These are phyloP conservation scores for Mactromeris polynyma DNA, from an alignment of 2,888 invertebrate species.

Conservation along the genomic window DNA sequence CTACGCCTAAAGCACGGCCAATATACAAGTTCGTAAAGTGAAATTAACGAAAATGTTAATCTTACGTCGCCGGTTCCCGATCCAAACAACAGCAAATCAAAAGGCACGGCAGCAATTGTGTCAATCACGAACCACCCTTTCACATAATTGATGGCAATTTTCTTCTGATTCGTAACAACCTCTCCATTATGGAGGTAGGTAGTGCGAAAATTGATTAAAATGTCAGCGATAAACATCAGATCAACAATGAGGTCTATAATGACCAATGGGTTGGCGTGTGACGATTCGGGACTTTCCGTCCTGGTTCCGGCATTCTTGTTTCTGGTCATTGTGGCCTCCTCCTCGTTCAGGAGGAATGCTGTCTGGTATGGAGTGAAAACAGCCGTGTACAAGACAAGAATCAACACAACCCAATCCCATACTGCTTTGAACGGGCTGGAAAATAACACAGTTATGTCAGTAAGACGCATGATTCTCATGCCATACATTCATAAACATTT, in stretches of 20 bases:
- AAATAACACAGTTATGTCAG: background rate
- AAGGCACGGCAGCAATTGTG: slow-evolving; percentile 98
- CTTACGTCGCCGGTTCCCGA: slow-evolving; percentile 87
- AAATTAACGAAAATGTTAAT: background rate
- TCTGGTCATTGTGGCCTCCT: slow-evolving; percentile 81
- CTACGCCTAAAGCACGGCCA: no score
- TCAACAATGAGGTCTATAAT: slow-evolving; percentile 87
- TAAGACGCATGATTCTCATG: background rate
- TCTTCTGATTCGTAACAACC: slow-evolving; percentile 85
- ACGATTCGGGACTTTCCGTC: slow-evolving; percentile 81
- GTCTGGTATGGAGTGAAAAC: slow-evolving; percentile 86
- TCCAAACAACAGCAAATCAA: slow-evolving; percentile 94
- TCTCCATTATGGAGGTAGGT: slow-evolving; percentile 87
- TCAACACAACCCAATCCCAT: slow-evolving; percentile 87
- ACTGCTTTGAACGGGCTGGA: slow-evolving; percentile 86
- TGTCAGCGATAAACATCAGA: slow-evolving; percentile 87
- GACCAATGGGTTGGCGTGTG: slow-evolving; percentile 85
- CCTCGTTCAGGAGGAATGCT: slow-evolving; percentile 86
- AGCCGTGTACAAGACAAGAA: slow-evolving; percentile 86
- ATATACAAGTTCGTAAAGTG: background rate
- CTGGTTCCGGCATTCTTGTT: slow-evolving; percentile 82
- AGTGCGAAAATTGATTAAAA: slow-evolving; percentile 87
- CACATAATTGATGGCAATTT: slow-evolving; percentile 86
- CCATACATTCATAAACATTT: no score
- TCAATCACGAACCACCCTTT: slow-evolving; percentile 98